Percentiles rank a stretch among this genome's conserved stretches.
Conservation (phyloP, 1,140 invertebrate species). For the Danaus plexippus region DNA sequence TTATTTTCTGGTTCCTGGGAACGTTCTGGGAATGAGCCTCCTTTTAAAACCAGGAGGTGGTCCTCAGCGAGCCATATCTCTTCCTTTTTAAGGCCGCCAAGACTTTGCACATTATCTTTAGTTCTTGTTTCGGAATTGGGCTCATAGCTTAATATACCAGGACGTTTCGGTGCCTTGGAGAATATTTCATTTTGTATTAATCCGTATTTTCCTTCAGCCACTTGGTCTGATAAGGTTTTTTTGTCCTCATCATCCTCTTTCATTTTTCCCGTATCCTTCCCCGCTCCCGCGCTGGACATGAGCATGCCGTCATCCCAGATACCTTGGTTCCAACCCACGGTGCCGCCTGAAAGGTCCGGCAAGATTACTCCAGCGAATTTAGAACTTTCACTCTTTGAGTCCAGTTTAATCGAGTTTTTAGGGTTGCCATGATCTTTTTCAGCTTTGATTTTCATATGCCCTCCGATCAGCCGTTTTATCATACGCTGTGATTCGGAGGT, state of each 20-base stretch:
- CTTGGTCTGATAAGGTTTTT: slow-evolving; percentile 87
- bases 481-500: slow-evolving; percentile 65
- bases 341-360: slow-evolving; percentile 63
- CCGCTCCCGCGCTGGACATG: slow-evolving; percentile 77
- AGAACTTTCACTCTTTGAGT: slow-evolving; percentile 52
- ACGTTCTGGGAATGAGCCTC: slow-evolving; percentile 78
- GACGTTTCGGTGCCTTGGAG: slow-evolving; percentile 75
- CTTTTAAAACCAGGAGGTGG: slow-evolving; percentile 86
- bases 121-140: slow-evolving; percentile 81
- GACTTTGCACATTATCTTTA: slow-evolving; percentile 82
- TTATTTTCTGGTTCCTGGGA: slow-evolving; percentile 53
- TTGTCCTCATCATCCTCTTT: slow-evolving; percentile 80
- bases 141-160: slow-evolving; percentile 86
- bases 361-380: slow-evolving; percentile 61
- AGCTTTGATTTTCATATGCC: slow-evolving; percentile 71
- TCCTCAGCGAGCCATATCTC: slow-evolving; percentile 93
- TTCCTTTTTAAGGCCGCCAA: slow-evolving; percentile 85
- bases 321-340: slow-evolving; percentile 70
- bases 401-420: slow-evolving; percentile 59
- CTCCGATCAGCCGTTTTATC: slow-evolving; percentile 74
- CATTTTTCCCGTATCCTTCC: slow-evolving; percentile 70
- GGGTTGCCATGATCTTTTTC: slow-evolving; percentile 53
- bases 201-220: slow-evolving; percentile 90
- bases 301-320: slow-evolving; percentile 78
- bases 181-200: slow-evolving; percentile 90